A percentile compares a stretch with the other conserved stretches of the same genome.
phyloP scores from a whole-genome alignment of 2,113 vertebrate species.

The Passer domesticus region DNA sequence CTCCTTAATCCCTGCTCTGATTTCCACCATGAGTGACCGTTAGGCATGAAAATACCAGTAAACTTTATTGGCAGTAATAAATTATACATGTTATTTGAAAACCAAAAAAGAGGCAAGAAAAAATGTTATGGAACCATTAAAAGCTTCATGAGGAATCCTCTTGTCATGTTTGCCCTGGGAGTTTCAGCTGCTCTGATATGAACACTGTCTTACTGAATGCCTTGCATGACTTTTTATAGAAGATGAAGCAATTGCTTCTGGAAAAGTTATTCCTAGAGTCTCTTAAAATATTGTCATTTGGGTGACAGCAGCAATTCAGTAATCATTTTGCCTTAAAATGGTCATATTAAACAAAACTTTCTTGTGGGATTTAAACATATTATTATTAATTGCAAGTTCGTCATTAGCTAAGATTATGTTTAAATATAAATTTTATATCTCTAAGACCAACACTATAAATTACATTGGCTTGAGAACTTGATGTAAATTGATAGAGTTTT shows the following conservation, averaged over 20 bases:
- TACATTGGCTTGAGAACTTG: neutral
- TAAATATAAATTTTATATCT: neutral
- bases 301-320: neutral
- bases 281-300: constrained; percentile 22
- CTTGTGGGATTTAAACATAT: neutral
- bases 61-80: constrained; percentile 14
- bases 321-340: constrained; percentile 8
- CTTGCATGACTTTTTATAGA: constrained; percentile 24
- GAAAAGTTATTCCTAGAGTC: constrained; percentile 20
- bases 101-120: constrained; percentile 16
- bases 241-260: constrained; percentile 38
- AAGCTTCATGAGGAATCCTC: neutral
- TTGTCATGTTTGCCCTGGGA: constrained; percentile 19
- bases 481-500: neutral
- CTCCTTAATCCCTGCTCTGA: constrained; percentile 13
- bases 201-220: neutral
- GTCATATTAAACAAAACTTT: neutral
- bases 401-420: neutral
- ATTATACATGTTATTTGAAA: neutral
- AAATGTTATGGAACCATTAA: constrained; percentile 1
- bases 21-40: neutral
- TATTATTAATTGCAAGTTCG: neutral
- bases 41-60: constrained; percentile 22
- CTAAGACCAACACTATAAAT: neutral
- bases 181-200: constrained; percentile 5